Base-by-base conservation (phyloP, 2,797 vertebrate species). In the Syngnathus rostellatus region DNA sequence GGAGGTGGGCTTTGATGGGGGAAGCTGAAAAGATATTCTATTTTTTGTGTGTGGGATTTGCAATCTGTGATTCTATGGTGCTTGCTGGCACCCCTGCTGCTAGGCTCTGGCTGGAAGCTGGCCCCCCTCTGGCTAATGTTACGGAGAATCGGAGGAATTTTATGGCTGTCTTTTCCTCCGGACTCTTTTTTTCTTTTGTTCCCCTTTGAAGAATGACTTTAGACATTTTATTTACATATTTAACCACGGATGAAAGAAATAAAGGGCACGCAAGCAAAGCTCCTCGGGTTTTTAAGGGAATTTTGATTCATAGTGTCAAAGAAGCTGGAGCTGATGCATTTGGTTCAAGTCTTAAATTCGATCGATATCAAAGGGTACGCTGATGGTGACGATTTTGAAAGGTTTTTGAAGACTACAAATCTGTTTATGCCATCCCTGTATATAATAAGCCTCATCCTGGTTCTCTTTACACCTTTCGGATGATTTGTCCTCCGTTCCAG, bases 151-250 rank as follows among this genome's bases (percentile, higher is more conserved):
- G 93, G 92, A 94, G 93, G 96, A 95, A 97, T 98, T 98, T 98
- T 97, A 96, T 96, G 94, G 94, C 94, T 94, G 95, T 95, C 95
- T 94, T 91, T 92, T 92, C 92, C 91, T 91, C 92, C 90, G 89
- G 90, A 90, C 88, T 93, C 91, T 87, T 89, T 31, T 94, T 95
- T 93, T 93, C 94, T 94, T 98, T 98, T 98, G 94, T 98, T 90
- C 93, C 94, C 93, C 95, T 98, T 98, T 98, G 95, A 99, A 99
- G 97, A 97, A 97, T 97, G 95, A 98, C 97, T 98, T 98, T 97
- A 95, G 95, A 98, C 95, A 93, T 98, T 98, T 97, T 99, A 99
- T 99, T 98, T 98, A 98, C 97, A 99, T 98, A 99, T 99, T 97
- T 97, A 98, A 97, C 92, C 94, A 94, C 80, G 93, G 95, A 97